A percentile compares a stretch with the other conserved stretches of the same genome.
These are phyloP conservation scores for Suillia variegata DNA, from an alignment of 2,888 invertebrate genomes.

Conservation along the genomic window DNA sequence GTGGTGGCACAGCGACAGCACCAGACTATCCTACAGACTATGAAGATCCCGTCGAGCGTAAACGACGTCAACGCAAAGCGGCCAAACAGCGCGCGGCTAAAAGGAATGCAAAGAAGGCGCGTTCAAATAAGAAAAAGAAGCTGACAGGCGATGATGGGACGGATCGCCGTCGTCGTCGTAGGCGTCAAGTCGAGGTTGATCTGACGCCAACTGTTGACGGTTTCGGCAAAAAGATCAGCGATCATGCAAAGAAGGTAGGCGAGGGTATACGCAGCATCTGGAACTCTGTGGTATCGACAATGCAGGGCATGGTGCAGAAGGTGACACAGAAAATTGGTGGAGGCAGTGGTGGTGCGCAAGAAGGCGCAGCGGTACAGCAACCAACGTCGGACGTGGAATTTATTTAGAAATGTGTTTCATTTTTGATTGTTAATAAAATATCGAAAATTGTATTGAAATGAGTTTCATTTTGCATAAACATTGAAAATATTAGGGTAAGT, in stretches of 20 bases:
- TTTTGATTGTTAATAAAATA: too few relatives aligned
- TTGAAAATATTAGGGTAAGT: too few relatives aligned
- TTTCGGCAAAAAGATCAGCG: neutral
- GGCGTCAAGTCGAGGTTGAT: constrained; percentile 29
- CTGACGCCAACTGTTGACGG: neutral
- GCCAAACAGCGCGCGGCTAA: constrained; percentile 23
- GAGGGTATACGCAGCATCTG: constrained; percentile 35
- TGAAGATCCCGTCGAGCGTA: constrained; percentile 31
- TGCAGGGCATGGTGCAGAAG: constrained; percentile 34
- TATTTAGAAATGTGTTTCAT: neutral
- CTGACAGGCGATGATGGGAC: too few relatives aligned
- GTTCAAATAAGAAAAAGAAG: constrained; percentile 29
- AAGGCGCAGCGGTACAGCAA: too few relatives aligned
- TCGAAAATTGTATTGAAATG: too few relatives aligned
- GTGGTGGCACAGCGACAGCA: neutral
- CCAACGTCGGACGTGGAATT: neutral
- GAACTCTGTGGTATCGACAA: constrained; percentile 33
- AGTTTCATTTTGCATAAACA: too few relatives aligned
- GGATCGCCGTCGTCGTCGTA: too few relatives aligned
- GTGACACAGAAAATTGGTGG: constrained; percentile 32
- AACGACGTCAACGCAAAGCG: constrained; percentile 27
- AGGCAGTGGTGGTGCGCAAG: neutral
- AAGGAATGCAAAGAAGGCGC: constrained; percentile 26
- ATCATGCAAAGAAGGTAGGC: constrained; percentile 14
- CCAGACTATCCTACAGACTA: constrained; percentile 11